phyloP scores from a whole-genome alignment of 2,113 vertebrate genomes.

The Pteropus alecto region DNA sequence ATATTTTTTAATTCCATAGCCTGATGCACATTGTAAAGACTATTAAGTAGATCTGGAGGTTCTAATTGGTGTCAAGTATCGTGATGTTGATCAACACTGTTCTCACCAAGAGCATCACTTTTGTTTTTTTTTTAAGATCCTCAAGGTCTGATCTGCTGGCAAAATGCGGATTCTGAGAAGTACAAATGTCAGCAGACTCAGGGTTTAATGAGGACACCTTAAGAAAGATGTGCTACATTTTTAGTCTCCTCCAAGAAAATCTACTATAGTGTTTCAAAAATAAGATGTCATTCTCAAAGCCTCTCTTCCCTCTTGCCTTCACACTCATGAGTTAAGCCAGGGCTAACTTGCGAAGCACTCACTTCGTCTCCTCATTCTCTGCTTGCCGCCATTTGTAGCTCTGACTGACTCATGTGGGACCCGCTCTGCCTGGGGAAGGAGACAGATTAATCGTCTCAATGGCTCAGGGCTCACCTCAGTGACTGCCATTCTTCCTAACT shows the following conservation, averaged over 20 bases:
- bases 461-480: background rate
- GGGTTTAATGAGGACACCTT: slow-evolving; percentile 2
- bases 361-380: background rate
- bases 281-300: slow-evolving; percentile 37
- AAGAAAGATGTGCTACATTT: background rate
- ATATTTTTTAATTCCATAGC: slow-evolving; percentile 53
- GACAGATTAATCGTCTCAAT: accelerated
- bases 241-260: slow-evolving; percentile 54
- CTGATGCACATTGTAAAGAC: slow-evolving; percentile 26
- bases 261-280: slow-evolving; percentile 22
- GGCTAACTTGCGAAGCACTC: background rate
- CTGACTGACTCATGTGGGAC: background rate
- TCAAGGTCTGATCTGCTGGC: slow-evolving; percentile 20
- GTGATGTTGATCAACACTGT: background rate
- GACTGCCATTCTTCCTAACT: background rate
- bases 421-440: background rate
- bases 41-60: slow-evolving; percentile 3
- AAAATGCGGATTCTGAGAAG: background rate
- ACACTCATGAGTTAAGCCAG: background rate
- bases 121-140: background rate
- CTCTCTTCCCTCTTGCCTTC: background rate
- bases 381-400: background rate
- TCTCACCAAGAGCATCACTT: background rate
- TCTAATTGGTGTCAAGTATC: background rate
- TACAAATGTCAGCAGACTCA: background rate